Evolutionary conservation across 2,113 vertebrate species (phyloP).

Genomic region (Engystomops pustulosus): DNA sequence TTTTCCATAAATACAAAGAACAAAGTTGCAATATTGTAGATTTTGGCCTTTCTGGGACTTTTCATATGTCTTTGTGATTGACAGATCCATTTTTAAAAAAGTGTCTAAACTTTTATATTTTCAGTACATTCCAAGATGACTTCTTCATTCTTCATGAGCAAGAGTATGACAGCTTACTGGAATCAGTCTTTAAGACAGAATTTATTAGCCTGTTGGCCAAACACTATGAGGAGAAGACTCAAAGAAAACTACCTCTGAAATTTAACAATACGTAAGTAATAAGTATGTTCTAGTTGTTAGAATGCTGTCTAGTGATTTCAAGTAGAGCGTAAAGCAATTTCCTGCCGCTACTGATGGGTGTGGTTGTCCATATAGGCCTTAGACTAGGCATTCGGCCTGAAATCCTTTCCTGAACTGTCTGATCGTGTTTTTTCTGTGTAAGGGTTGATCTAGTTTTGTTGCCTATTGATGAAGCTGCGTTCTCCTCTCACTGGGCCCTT

Average conservation of each 20-base stretch:
- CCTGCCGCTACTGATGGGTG: not conserved
- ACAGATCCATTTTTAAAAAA: no score
- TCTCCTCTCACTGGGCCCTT: no score
- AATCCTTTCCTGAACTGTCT: not conserved
- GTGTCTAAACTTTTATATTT: slow-evolving; percentile 14
- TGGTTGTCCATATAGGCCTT: not conserved
- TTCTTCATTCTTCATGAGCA: slow-evolving; percentile 93
- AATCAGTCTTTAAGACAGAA: slow-evolving; percentile 95
- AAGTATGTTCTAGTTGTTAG: no score
- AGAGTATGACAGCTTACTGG: slow-evolving; percentile 94
- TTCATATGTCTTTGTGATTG: no score
- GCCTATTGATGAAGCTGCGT: no score
- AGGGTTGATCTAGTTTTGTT: no score
- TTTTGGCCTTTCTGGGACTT: no score
- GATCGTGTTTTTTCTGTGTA: not conserved
- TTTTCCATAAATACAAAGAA: no score
- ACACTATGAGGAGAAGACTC: slow-evolving; percentile 90
- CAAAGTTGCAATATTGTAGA: no score
- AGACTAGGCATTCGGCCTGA: not conserved
- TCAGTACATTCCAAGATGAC: slow-evolving; percentile 91
- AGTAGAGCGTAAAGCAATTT: not conserved
- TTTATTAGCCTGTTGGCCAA: slow-evolving; percentile 92
- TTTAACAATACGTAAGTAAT: slow-evolving; percentile 94
- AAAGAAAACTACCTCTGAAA: slow-evolving; percentile 92
- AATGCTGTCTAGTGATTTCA: not conserved